These are phyloP conservation scores for Lasius platythorax DNA, from an alignment of 2,888 invertebrate species.

Conservation along the genomic window DNA sequence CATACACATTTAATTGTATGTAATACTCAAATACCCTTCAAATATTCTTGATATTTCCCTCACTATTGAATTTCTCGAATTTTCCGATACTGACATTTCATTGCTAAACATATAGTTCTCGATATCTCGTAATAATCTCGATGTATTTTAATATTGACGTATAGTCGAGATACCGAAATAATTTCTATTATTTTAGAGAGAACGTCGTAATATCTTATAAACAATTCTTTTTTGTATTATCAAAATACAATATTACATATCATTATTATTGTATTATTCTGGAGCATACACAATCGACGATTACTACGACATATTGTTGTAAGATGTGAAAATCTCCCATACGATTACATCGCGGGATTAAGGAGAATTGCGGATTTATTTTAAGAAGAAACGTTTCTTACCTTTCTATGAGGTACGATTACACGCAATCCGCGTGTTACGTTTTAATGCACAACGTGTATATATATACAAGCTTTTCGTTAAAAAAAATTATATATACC, in stretches of 20 bases:
- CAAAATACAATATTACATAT: background rate
- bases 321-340: slow-evolving; percentile 8
- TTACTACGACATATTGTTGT: background rate
- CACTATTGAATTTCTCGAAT: background rate
- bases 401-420: background rate
- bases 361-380: background rate
- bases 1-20: background rate
- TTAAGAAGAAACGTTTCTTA: background rate
- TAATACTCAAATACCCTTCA: background rate
- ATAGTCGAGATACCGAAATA: background rate
- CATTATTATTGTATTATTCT: background rate
- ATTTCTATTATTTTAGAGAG: background rate
- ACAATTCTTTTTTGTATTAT: background rate
- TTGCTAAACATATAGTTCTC: background rate
- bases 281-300: background rate
- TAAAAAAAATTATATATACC: slow-evolving; percentile 9
- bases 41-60: background rate
- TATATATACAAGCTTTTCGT: background rate
- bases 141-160: background rate
- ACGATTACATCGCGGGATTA: background rate
- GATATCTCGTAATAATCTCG: background rate
- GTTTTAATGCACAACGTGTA: background rate
- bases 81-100: background rate
- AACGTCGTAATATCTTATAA: background rate
- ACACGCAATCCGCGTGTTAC: background rate